Percentiles rank a stretch among this genome's conserved stretches.
These are phyloP conservation scores for Spodoptera picta DNA, from an alignment of 2,888 invertebrate genomes.

Conservation along the genomic window DNA sequence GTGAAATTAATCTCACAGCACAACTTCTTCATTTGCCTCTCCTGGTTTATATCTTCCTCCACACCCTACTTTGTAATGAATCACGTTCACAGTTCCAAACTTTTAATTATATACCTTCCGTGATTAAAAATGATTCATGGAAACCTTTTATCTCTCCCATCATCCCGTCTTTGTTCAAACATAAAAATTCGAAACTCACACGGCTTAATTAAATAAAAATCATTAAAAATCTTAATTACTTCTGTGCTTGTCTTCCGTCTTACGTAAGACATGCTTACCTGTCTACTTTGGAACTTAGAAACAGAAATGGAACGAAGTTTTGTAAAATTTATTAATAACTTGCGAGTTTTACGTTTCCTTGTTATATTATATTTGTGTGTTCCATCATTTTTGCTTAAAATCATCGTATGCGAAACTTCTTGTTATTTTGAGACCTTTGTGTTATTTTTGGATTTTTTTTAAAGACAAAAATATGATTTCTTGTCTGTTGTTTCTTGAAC, in stretches of 20 bases:
- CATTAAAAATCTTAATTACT: conserved; percentile 54
- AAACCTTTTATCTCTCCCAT: conserved; percentile 10
- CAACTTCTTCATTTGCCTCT: too few relatives aligned
- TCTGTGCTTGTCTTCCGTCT: conserved; percentile 28
- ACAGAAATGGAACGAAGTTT: conserved; percentile 38
- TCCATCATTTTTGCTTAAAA: conserved; percentile 45
- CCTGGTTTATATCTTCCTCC: too few relatives aligned
- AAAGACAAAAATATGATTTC: not conserved
- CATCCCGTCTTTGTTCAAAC: not conserved
- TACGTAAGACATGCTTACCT: conserved; percentile 36
- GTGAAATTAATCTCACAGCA: too few relatives aligned
- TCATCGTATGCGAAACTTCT: not conserved
- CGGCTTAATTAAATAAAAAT: conserved; percentile 49
- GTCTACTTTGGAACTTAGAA: conserved; percentile 39
- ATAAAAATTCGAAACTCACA: conserved; percentile 27
- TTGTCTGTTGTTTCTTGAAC: too few relatives aligned
- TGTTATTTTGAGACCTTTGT: conserved; percentile 3
- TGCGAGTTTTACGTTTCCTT: conserved; percentile 47
- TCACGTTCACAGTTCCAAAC: too few relatives aligned
- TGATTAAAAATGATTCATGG: not conserved
- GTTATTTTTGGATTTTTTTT: not conserved
- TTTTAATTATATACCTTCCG: not conserved
- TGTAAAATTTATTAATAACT: conserved; percentile 59
- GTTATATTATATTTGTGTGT: conserved; percentile 46
- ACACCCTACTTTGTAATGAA: too few relatives aligned